Conservation (phyloP, 2,888 invertebrate species). For the Allacma fusca region DNA sequence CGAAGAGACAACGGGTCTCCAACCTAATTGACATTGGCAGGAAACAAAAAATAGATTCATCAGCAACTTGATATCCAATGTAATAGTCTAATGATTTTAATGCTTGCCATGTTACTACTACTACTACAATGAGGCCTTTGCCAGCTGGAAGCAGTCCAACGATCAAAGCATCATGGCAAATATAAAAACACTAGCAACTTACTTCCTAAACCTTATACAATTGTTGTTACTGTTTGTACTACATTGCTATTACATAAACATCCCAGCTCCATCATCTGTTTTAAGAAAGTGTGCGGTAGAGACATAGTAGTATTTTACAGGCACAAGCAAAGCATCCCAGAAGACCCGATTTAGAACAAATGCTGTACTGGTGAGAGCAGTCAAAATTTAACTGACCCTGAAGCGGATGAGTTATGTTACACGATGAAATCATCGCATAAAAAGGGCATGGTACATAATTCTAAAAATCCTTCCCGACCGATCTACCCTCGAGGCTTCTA, state of each 20-base stretch:
- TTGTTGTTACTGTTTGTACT: conserved; percentile 1
- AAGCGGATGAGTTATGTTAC: conserved; percentile 27
- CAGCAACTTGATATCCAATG: conserved; percentile 36
- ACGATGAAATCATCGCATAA: neutral
- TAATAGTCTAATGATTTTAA: conserved; percentile 23
- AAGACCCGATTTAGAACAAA: neutral
- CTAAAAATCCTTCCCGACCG: neutral
- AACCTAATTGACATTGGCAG: conserved; percentile 61
- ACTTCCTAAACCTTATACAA: neutral
- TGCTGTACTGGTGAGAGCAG: neutral
- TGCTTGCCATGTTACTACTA: conserved; percentile 13
- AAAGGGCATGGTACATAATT: neutral
- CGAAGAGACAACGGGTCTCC: conserved; percentile 66
- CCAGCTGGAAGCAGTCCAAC: conserved; percentile 38
- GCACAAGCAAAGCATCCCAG: neutral
- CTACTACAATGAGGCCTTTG: neutral
- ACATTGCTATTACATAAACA: conserved; percentile 7
- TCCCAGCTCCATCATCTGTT: neutral
- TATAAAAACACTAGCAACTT: neutral
- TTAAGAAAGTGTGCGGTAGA: neutral
- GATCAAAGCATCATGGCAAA: conserved; percentile 20
- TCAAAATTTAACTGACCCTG: conserved; percentile 23
- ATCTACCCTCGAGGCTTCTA: neutral
- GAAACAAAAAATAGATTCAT: conserved; percentile 36
- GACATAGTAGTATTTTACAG: neutral